Conservation (phyloP, 1,140 invertebrate species). For the Solen grandis region DNA sequence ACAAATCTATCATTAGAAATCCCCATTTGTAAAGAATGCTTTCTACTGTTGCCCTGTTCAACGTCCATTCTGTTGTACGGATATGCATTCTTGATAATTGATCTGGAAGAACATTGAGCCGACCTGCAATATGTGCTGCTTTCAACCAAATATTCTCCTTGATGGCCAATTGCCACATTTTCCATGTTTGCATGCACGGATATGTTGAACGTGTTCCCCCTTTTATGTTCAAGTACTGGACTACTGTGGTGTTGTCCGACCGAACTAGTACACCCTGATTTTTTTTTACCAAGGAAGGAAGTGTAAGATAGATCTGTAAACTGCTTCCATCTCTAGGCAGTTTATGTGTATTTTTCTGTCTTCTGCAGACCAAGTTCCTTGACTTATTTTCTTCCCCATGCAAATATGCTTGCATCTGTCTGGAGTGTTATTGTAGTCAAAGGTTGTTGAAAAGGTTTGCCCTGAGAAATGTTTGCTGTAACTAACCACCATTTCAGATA, state of each 20-base stretch:
- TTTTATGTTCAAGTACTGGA: constrained; percentile 27
- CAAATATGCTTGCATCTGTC: constrained; percentile 22
- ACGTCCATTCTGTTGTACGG: constrained; percentile 39
- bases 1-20: constrained; percentile 47
- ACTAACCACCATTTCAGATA: constrained; percentile 41
- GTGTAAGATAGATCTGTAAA: constrained; percentile 16
- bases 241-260: constrained; percentile 29
- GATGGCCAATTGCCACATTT: not conserved
- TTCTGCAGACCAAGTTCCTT: not conserved
- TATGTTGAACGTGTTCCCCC: not conserved
- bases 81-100: not conserved
- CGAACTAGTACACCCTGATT: constrained; percentile 13
- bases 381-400: not conserved
- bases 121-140: constrained; percentile 29
- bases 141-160: not conserved
- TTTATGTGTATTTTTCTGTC: constrained; percentile 22
- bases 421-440: not conserved
- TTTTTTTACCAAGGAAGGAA: not conserved
- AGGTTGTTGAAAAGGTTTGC: constrained; percentile 4
- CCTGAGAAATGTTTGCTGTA: constrained; percentile 22
- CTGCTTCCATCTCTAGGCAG: too few species aligned
- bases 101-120: constrained; percentile 17
- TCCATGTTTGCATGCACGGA: constrained; percentile 14
- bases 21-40: constrained; percentile 34
- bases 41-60: constrained; percentile 10